Percentiles rank a stretch among this genome's conserved stretches.
These are phyloP conservation scores for Drosophila ogumai DNA, from an alignment of 1,140 invertebrate genomes.

Conservation along the genomic window DNA sequence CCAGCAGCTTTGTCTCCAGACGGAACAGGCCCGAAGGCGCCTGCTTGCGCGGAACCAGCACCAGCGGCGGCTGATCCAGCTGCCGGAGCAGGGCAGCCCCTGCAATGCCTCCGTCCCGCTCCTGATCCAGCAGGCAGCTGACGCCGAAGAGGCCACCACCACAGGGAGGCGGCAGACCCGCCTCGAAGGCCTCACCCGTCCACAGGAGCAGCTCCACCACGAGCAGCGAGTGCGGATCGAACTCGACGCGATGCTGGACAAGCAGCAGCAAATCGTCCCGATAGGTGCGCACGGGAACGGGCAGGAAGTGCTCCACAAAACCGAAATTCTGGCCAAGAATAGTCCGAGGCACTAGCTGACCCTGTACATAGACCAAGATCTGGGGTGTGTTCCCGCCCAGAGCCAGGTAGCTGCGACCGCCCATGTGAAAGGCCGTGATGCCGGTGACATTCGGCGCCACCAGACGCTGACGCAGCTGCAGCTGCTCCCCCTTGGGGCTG, in stretches of 20 bases:
- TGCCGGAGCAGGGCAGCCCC: conserved; percentile 74
- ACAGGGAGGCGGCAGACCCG: conserved; percentile 85
- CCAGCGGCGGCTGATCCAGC: conserved; percentile 62
- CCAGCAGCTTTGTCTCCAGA: conserved; percentile 64
- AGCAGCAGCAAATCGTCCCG: conserved; percentile 86
- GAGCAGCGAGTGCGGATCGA: conserved; percentile 81
- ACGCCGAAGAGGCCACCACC: conserved; percentile 59
- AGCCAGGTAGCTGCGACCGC: conserved; percentile 85
- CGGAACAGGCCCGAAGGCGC: conserved; percentile 71
- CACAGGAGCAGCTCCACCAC: conserved; percentile 85
- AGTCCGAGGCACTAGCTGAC: conserved; percentile 66
- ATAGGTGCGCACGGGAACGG: conserved; percentile 85
- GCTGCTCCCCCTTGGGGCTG: conserved; percentile 36
- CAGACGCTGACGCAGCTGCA: conserved; percentile 50
- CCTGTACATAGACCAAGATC: conserved; percentile 83
- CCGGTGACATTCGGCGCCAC: conserved; percentile 47
- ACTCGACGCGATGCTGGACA: conserved; percentile 85
- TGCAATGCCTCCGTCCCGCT: conserved; percentile 64
- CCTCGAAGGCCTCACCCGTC: conserved; percentile 85
- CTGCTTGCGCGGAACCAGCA: conserved; percentile 79
- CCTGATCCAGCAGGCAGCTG: conserved; percentile 83
- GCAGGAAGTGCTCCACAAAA: conserved; percentile 82
- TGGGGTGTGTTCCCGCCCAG: conserved; percentile 82
- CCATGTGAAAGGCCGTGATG: conserved; percentile 81
- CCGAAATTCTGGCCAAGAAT: conserved; percentile 82